Evolutionary conservation across 1,140 invertebrate species (phyloP).

Genomic region (Thaumetopoea pityocampa): DNA sequence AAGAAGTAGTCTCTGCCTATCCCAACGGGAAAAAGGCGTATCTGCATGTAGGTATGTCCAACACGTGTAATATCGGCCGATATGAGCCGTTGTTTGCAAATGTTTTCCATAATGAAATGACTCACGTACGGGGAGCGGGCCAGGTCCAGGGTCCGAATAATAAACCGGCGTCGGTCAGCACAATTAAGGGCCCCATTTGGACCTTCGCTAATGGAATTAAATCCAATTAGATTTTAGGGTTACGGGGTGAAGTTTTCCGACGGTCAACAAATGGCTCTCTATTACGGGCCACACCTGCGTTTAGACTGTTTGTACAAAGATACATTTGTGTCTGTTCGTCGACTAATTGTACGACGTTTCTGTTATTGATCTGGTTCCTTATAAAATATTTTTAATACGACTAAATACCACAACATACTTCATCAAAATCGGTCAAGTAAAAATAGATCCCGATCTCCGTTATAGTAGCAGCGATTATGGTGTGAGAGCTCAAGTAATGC

Average conservation of each 20-base stretch:
- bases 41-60: conserved; percentile 5
- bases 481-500: too few relatives aligned
- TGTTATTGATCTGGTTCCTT: conserved; percentile 22
- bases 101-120: conserved; percentile 45
- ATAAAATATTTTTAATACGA: too few relatives aligned
- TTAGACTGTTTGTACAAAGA: conserved; percentile 42
- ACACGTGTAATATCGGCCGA: conserved; percentile 16
- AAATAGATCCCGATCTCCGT: too few relatives aligned
- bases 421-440: too few relatives aligned
- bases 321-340: conserved; percentile 34
- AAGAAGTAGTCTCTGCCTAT: too few relatives aligned
- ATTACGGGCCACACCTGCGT: conserved; percentile 54
- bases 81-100: conserved; percentile 26
- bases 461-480: too few relatives aligned
- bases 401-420: too few relatives aligned
- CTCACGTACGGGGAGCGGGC: conserved; percentile 19
- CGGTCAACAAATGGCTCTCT: conserved; percentile 63
- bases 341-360: conserved; percentile 25
- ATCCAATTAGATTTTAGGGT: conserved; percentile 73
- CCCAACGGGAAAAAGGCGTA: conserved; percentile 1
- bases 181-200: conserved; percentile 67
- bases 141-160: conserved; percentile 33
- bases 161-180: conserved; percentile 64
- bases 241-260: conserved; percentile 68
- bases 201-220: conserved; percentile 71